A percentile compares a stretch with the other conserved stretches of the same genome.
These are phyloP conservation scores for Bradynema listronoti DNA, from an alignment of 1,140 invertebrate species.

Conservation along the genomic window DNA sequence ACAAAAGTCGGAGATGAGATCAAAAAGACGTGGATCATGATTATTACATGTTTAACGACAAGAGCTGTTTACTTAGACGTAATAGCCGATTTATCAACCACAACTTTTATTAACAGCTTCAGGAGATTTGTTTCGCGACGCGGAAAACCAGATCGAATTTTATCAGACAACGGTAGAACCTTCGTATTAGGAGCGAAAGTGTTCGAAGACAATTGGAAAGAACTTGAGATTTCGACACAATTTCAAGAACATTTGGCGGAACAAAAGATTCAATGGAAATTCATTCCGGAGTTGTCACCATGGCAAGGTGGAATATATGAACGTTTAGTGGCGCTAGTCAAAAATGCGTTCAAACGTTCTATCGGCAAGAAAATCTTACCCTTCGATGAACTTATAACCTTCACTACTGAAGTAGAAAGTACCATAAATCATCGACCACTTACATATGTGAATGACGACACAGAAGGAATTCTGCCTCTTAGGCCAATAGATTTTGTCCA, in stretches of 20 bases:
- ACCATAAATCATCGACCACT: conserved; percentile 9
- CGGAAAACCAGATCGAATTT: conserved; percentile 5
- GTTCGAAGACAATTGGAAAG: background rate
- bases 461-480: background rate
- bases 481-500: conserved; percentile 15
- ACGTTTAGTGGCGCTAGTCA: conserved; percentile 52
- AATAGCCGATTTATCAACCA: conserved; percentile 1
- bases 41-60: conserved; percentile 18
- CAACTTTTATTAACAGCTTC: conserved; percentile 17
- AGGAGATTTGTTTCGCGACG: conserved; percentile 7
- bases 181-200: conserved; percentile 2
- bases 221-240: no score
- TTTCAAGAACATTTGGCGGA: background rate
- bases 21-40: conserved; percentile 13
- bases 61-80: conserved; percentile 22
- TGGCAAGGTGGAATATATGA: conserved; percentile 60
- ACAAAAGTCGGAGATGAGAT: no score
- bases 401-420: conserved; percentile 32
- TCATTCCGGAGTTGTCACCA: conserved; percentile 54
- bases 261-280: conserved; percentile 48
- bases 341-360: conserved; percentile 52
- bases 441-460: background rate
- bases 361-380: conserved; percentile 31
- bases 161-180: conserved; percentile 16
- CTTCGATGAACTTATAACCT: conserved; percentile 41